A percentile compares a stretch with the other conserved stretches of the same genome.
These are phyloP conservation scores for Myxocyprinus asiaticus DNA, from an alignment of 2,113 vertebrate species.

Conservation along the genomic window DNA sequence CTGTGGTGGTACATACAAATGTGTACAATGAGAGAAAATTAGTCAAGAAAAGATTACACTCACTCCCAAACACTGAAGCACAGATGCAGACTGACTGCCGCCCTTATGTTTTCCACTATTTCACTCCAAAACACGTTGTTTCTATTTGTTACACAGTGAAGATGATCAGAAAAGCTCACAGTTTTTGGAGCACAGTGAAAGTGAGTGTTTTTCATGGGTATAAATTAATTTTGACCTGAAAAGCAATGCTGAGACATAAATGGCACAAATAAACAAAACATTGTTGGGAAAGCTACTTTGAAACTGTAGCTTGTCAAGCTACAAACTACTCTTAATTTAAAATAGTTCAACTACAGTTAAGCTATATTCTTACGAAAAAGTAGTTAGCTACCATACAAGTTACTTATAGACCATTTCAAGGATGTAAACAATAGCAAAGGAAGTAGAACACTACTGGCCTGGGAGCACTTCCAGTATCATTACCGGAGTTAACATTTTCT, in stretches of 20 bases:
- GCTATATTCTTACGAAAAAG: no score
- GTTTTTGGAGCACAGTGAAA: not conserved
- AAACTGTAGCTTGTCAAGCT: no score
- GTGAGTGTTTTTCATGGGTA: not conserved
- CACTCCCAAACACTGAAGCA: not conserved
- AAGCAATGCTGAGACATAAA: not conserved
- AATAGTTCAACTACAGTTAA: no score
- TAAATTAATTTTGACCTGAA: conserved; percentile 13
- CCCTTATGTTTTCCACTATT: not conserved
- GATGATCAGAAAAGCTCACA: not conserved
- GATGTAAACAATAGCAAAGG: no score
- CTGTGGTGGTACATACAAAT: not conserved
- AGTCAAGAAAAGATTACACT: not conserved
- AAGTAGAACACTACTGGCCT: no score
- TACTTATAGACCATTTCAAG: no score
- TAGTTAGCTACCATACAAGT: no score
- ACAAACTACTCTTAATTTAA: no score
- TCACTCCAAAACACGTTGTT: not conserved
- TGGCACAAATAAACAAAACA: not conserved
- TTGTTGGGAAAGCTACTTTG: no score
- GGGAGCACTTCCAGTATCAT: no score
- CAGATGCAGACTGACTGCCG: conserved; percentile 27
- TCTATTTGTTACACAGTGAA: not conserved
- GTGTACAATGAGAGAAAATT: conserved; percentile 16
- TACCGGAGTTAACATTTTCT: no score